Percentiles rank a stretch among this genome's conserved stretches.
phyloP scores from a whole-genome alignment of 1,140 invertebrate genomes.

The Scaptomyza pallida region DNA sequence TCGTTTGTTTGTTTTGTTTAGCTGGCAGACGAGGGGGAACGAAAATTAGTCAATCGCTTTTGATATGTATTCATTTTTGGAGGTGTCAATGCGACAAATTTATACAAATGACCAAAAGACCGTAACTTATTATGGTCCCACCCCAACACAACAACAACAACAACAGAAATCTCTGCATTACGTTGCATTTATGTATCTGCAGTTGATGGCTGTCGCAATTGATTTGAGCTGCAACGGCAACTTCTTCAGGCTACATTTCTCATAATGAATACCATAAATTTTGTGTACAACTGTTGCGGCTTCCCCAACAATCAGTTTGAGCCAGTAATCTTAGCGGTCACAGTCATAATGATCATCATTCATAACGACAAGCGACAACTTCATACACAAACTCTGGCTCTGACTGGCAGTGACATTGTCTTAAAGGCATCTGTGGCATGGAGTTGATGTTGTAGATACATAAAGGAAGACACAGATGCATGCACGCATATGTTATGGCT shows the following conservation, averaged over 20 bases:
- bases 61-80: background rate
- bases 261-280: constrained; percentile 25
- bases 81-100: constrained; percentile 17
- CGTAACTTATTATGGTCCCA: background rate
- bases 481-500: constrained; percentile 31
- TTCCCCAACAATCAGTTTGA: background rate
- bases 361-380: background rate
- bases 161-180: constrained; percentile 17
- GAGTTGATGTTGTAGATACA: constrained; percentile 12
- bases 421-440: constrained; percentile 9
- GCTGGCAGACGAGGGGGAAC: too few species aligned
- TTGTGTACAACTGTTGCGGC: constrained; percentile 4
- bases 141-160: background rate
- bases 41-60: constrained; percentile 12
- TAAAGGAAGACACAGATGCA: constrained; percentile 15
- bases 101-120: constrained; percentile 16
- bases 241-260: constrained; percentile 22
- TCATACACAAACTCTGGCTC: constrained; percentile 12
- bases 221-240: constrained; percentile 16
- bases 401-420: constrained; percentile 48
- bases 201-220: constrained; percentile 24
- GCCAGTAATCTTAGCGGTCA: constrained; percentile 27
- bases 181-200: constrained; percentile 31
- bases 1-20: too few species aligned
- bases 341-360: constrained; percentile 25